Evolutionary conservation across 2,797 vertebrate genomes (phyloP), one percentile per base, ranked within the genome.

Genomic region (Centropyge bicolor): DNA sequence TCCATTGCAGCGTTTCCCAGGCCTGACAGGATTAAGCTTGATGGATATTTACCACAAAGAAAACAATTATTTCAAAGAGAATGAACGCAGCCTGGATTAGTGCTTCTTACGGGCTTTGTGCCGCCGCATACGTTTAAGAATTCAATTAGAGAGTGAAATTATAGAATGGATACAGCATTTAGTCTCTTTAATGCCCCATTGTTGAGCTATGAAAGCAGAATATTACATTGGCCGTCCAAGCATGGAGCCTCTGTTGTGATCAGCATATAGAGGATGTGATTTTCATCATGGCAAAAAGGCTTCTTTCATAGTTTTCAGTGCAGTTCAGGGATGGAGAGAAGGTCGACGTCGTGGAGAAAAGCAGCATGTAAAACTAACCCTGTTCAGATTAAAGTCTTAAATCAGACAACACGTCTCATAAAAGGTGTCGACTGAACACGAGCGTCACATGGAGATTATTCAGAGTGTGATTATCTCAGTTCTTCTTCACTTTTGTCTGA

Each of bases 111-210:
- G 60, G 59, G 71, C 63, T 78, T 65, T 75, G 57, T 79, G 61
- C 70, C 10, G 20, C 35, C 0, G 60, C 45, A 72, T 74, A 51
- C 51, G 70, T 67, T 73, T 57, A 70, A 27, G n/a, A 76, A 79
- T 79, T 79, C 36, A 82, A 75, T 84, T 74, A 82, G 40, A 41
- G 57, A 46, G n/a, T 12, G 38, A 73, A 83, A 68, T 52, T 73
- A 78, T 48, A 73, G 63, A 59, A 68, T 31, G n/a, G 49, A 74
- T 71, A 35, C 16, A 56, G 48, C 43, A 46, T 78, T 82, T 64
- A 52, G 56, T 48, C 67, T 6, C 59, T 77, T 22, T 61, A 78
- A 62, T 45, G 48, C 36, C 41, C 41, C 49, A 41, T 73, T 73
- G 85, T 81, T 68, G 22, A 52, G 43, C n/a, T 43, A 49, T 49